These are phyloP conservation scores for Tortrix viridana DNA, from an alignment of 2,888 invertebrate species.

Conservation along the genomic window DNA sequence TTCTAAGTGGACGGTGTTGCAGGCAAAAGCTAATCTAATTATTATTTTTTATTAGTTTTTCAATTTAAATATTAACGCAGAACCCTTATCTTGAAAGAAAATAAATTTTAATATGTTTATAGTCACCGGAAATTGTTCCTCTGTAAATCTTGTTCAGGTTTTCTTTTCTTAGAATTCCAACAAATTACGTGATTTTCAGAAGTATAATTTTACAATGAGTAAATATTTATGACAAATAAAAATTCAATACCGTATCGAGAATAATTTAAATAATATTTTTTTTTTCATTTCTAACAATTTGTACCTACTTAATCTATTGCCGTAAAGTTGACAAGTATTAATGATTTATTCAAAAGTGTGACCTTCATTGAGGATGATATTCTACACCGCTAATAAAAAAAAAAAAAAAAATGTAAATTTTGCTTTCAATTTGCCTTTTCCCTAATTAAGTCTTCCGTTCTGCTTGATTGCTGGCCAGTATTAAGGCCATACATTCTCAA, in stretches of 20 bases:
- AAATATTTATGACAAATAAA: slow-evolving; percentile 5
- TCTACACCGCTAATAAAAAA: slow-evolving; percentile 1
- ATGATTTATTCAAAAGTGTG: too few relatives aligned
- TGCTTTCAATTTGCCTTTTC: slow-evolving; percentile 23
- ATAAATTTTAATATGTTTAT: background rate
- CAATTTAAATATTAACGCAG: background rate
- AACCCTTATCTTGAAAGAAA: background rate
- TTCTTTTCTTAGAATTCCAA: slow-evolving; percentile 4
- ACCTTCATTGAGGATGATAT: too few relatives aligned
- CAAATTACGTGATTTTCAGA: slow-evolving; percentile 6
- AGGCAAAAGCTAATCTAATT: too few relatives aligned
- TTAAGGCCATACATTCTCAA: background rate
- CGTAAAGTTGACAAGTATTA: too few relatives aligned
- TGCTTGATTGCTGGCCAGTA: slow-evolving; percentile 16
- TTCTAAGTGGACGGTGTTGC: too few relatives aligned
- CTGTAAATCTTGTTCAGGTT: background rate
- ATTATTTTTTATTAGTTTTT: too few relatives aligned
- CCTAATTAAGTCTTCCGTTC: slow-evolving; percentile 20
- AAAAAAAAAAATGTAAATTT: slow-evolving; percentile 15
- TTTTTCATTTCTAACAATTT: too few relatives aligned
- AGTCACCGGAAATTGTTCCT: slow-evolving; percentile 20
- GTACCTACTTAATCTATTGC: too few relatives aligned
- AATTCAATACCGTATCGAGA: background rate
- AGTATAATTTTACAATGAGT: background rate
- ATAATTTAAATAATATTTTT: too few relatives aligned